Conservation (phyloP, 2,113 vertebrate species). For the Carettochelys insculpta region DNA sequence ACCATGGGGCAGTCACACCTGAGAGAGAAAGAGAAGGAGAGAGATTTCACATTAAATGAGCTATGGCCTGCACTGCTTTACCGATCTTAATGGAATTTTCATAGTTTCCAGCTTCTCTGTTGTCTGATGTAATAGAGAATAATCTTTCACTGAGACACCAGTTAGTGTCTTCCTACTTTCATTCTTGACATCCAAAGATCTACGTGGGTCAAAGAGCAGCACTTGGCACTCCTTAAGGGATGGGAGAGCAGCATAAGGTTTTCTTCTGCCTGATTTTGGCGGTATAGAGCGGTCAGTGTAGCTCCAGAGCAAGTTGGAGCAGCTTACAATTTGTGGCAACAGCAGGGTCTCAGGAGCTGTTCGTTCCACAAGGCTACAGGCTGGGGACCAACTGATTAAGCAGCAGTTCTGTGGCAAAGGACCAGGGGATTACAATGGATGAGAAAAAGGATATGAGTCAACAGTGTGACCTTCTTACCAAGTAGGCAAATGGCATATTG, state of each 20-base stretch:
- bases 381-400: too few species aligned
- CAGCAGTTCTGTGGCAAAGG: too few species aligned
- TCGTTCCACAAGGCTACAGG: not conserved
- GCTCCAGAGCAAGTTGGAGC: not conserved
- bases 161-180: not conserved
- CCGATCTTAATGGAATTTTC: slow-evolving; percentile 18
- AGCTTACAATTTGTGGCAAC: not conserved
- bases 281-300: not conserved
- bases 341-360: slow-evolving; percentile 1
- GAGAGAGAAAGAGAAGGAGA: not conserved
- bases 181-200: not conserved
- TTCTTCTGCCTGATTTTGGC: not conserved
- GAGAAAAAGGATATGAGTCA: too few species aligned
- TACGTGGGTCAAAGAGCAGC: not conserved
- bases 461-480: too few species aligned
- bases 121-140: not conserved
- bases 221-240: not conserved
- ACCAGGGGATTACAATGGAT: too few species aligned
- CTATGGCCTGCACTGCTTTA: too few species aligned
- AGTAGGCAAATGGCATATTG: too few species aligned
- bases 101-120: not conserved
- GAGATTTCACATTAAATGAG: too few species aligned
- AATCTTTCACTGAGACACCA: not conserved
- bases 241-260: not conserved
- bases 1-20: not conserved